A percentile compares a stretch with the other conserved stretches of the same genome.
These are phyloP conservation scores for Thermophis baileyi DNA, from an alignment of 2,113 vertebrate species.

Conservation along the genomic window DNA sequence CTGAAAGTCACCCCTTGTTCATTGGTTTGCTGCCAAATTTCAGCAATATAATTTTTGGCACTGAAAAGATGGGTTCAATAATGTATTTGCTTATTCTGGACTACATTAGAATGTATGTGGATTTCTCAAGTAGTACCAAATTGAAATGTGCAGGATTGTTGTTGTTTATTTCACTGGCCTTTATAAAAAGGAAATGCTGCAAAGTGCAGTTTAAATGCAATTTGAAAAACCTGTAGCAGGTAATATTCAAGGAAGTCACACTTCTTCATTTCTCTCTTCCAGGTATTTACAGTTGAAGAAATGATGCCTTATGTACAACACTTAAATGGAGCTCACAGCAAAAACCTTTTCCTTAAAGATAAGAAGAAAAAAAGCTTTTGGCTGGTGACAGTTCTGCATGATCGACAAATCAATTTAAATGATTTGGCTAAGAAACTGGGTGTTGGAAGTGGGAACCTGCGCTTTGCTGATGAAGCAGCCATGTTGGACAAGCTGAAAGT, in stretches of 20 bases:
- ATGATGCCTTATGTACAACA: constrained; percentile 92
- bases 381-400: constrained; percentile 82
- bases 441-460: constrained; percentile 83
- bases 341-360: constrained; percentile 94
- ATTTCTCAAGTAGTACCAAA: neutral
- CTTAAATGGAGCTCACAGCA: constrained; percentile 81
- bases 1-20: neutral
- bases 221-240: neutral
- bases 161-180: neutral
- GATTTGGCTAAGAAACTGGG: constrained; percentile 89
- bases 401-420: constrained; percentile 83
- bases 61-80: neutral
- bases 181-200: neutral
- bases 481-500: constrained; percentile 90
- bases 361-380: constrained; percentile 92
- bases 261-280: constrained; percentile 34
- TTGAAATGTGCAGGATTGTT: neutral
- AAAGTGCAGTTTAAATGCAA: neutral
- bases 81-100: neutral
- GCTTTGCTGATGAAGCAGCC: constrained; percentile 83
- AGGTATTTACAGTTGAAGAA: constrained; percentile 95
- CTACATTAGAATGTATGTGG: neutral
- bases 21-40: neutral
- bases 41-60: neutral
- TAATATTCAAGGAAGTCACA: neutral